Evolutionary conservation across 2,888 invertebrate genomes (phyloP), one percentile per base, ranked within the genome.

Genomic region (Cheilosia variabilis): DNA sequence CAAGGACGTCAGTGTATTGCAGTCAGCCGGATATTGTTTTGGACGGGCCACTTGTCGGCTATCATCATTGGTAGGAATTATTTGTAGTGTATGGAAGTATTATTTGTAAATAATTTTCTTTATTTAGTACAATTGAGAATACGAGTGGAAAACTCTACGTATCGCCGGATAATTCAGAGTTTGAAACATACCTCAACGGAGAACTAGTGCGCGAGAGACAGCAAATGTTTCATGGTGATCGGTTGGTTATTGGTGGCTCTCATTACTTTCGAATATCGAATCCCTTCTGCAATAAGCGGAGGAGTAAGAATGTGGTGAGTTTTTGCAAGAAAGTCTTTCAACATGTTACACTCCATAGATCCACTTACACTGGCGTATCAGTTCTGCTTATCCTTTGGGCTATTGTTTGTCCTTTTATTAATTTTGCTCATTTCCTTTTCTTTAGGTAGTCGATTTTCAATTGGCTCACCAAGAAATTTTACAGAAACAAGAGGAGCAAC

Each of bases 31-130:
- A 95, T 88, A 95, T 95, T 80, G 93, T 94, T 47, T 92, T 95
- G 58, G 93, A 93, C 80, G 95, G 95, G 24, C 94, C 94, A 0
- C 91, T 95, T 45, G 94, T 95, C 87, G 94, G 93, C 15, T 93
- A 93, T 72, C 92, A 93, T 81, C 95, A 95, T 90, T 95, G 95
- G 94, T 94, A 91, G 76, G 58, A 19, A 22, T 15, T 9, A 1
- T 24, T 15, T 41, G 6, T 37, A 19, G 22, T 55, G 13, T 0
- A 27, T 72, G 22, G 1, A 27, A n/a, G 7, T 55, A 55, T 31
- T 22, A 31, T 31, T 31, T 31, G 31, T 9, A 9, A n/a, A 55
- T 4, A 0, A 27, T 2, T 17, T 31, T 31, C 0, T 88, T 57
- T 31, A 71, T 87, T 87, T 47, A 94, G 93, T 87, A 91, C 91